phyloP scores from a whole-genome alignment of 2,113 vertebrate species.

The Larimichthys crocea region DNA sequence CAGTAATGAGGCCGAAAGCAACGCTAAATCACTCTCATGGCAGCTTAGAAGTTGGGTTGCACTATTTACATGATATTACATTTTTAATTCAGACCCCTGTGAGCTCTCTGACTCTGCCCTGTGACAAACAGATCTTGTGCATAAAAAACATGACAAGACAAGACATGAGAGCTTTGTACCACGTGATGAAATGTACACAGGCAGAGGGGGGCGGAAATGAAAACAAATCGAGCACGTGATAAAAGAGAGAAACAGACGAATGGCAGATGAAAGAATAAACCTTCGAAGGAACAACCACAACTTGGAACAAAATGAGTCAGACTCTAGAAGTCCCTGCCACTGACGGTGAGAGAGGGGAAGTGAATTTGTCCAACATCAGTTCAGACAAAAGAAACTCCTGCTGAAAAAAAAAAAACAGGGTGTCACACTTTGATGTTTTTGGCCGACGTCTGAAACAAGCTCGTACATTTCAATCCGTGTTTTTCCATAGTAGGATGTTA shows the following conservation, averaged over 20 bases:
- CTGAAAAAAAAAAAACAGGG: neutral
- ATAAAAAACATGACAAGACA: neutral
- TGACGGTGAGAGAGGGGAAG: constrained; percentile 10
- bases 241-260: neutral
- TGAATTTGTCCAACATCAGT: neutral
- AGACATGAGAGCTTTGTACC: neutral
- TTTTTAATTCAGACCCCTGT: neutral
- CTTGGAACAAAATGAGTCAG: constrained; percentile 6
- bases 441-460: neutral
- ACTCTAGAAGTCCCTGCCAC: neutral
- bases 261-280: neutral
- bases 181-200: neutral
- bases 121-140: neutral
- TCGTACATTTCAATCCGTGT: neutral
- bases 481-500: neutral
- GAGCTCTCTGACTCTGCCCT: neutral
- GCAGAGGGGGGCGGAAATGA: neutral
- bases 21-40: neutral
- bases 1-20: neutral
- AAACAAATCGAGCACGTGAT: constrained; percentile 7
- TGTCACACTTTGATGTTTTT: neutral
- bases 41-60: neutral
- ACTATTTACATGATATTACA: neutral
- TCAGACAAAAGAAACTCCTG: constrained; percentile 3
- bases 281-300: constrained; percentile 22